These are phyloP conservation scores for Calonectris borealis DNA, from an alignment of 2,113 vertebrate species.

Conservation along the genomic window DNA sequence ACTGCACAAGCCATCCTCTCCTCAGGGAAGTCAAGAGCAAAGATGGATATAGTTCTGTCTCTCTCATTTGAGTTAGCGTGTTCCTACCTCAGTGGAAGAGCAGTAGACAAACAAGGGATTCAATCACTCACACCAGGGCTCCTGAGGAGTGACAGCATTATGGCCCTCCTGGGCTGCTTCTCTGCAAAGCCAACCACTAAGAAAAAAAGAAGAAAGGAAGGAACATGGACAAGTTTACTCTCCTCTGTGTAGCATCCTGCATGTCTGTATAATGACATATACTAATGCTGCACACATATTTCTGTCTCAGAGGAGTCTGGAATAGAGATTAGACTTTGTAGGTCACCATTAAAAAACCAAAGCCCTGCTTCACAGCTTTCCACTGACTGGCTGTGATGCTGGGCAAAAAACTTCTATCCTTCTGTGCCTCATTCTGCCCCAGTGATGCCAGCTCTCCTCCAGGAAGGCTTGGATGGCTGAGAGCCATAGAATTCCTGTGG, in stretches of 20 bases:
- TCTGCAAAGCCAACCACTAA: not conserved
- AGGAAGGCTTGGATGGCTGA: not conserved
- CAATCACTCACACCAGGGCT: not conserved
- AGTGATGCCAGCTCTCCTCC: not conserved
- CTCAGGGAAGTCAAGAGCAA: not conserved
- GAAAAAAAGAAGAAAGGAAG: not conserved
- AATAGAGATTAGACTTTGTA: conserved; percentile 8
- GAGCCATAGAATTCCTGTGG: not conserved
- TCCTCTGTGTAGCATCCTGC: not conserved
- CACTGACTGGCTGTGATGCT: not conserved
- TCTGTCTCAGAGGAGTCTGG: not conserved
- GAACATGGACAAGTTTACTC: not conserved
- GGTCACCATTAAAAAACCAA: not conserved
- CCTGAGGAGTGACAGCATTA: not conserved
- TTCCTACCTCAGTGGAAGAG: not conserved
- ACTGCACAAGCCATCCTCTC: not conserved
- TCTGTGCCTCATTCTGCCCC: not conserved
- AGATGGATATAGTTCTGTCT: not conserved
- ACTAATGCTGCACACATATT: conserved; percentile 5
- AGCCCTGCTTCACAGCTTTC: not conserved
- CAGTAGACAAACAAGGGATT: not conserved
- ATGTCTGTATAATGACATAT: conserved; percentile 1
- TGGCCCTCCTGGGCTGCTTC: not conserved
- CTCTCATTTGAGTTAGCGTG: not conserved
- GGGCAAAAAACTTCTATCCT: not conserved